Evolutionary conservation across 2,888 invertebrate genomes (phyloP).

Genomic region (Microchrysa polita): DNA sequence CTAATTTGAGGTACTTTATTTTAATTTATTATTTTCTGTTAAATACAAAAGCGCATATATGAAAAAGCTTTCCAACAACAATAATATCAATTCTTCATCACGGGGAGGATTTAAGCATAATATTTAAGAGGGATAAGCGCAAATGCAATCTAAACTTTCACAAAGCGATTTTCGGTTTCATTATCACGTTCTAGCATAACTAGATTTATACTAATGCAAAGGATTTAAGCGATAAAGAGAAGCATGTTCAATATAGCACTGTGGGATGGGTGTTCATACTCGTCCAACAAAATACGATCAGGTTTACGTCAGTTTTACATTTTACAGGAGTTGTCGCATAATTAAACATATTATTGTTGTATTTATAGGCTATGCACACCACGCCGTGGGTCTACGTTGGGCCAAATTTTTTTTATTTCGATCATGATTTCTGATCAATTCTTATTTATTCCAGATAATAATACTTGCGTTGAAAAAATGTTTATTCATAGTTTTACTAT

Average conservation of each 20-base stretch:
- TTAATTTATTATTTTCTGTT: too few relatives aligned
- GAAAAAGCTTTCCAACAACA: conserved; percentile 44
- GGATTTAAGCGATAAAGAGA: background rate
- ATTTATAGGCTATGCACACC: conserved; percentile 52
- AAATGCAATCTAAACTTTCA: conserved; percentile 14
- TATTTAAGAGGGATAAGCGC: background rate
- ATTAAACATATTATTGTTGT: conserved; percentile 39
- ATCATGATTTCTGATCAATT: conserved; percentile 26
- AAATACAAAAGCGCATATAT: conserved; percentile 33
- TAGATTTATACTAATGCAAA: conserved; percentile 7
- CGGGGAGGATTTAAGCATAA: background rate
- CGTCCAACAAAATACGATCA: too few relatives aligned
- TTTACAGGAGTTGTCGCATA: background rate
- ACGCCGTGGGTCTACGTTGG: conserved; percentile 54
- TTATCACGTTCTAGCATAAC: background rate
- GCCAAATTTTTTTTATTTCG: conserved; percentile 51
- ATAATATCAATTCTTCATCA: conserved; percentile 34
- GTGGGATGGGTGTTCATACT: conserved; percentile 17
- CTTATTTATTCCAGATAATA: background rate
- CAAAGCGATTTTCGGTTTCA: background rate
- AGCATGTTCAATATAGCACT: background rate
- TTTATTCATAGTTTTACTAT: conserved; percentile 15
- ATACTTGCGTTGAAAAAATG: background rate
- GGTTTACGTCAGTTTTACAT: background rate
- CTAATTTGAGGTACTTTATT: conserved; percentile 16